phyloP scores from a whole-genome alignment of 2,113 vertebrate genomes.

The Indicator maculatus region DNA sequence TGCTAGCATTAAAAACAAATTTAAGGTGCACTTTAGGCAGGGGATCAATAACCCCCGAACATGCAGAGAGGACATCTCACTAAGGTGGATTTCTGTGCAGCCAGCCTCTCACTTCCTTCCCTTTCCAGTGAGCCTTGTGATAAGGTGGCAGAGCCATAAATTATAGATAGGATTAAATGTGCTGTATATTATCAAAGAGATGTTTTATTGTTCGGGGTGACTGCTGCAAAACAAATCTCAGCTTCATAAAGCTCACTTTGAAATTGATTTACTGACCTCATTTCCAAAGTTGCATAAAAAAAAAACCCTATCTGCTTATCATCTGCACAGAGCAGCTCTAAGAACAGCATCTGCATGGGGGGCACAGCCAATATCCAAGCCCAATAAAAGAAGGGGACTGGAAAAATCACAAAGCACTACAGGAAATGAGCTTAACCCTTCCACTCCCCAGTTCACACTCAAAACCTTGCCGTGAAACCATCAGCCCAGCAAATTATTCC shows the following conservation, averaged over 20 bases:
- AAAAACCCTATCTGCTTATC: not conserved
- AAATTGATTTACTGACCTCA: conserved; percentile 25
- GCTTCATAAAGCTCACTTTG: conserved; percentile 7
- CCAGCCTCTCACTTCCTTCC: not conserved
- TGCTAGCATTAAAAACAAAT: not conserved
- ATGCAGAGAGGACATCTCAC: not conserved
- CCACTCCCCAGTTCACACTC: not conserved
- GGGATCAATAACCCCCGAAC: not conserved
- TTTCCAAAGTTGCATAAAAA: conserved; percentile 18
- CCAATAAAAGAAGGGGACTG: not conserved
- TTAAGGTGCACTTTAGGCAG: not conserved
- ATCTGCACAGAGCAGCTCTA: not conserved
- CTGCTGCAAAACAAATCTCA: conserved; percentile 31
- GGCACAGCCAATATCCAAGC: not conserved
- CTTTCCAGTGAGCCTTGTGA: conserved; percentile 16
- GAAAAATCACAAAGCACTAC: not conserved
- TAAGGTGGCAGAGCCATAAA: not conserved
- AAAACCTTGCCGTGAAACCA: not conserved
- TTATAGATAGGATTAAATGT: not conserved
- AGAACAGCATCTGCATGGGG: not conserved
- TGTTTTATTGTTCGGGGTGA: not conserved
- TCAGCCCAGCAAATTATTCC: not conserved
- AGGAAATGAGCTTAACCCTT: conserved; percentile 1
- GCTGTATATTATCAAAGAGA: not conserved
- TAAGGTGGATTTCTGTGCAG: not conserved